Conservation (phyloP, 2,113 vertebrate genomes). For the Dipodomys spectabilis region DNA sequence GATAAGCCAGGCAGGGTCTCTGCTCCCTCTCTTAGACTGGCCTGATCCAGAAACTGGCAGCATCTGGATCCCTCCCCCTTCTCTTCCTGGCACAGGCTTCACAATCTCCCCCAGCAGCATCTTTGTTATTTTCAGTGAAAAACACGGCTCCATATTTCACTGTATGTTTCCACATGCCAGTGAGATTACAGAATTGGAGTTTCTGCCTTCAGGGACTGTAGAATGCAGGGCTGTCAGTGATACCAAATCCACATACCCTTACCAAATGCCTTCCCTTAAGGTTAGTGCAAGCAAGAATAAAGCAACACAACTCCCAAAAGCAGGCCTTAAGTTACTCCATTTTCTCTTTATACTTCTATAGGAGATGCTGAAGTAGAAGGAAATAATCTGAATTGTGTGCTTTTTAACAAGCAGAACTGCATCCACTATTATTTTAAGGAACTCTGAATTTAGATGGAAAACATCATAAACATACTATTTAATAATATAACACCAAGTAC, state of each 20-base stretch:
- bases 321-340: not conserved
- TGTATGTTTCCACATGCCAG: not conserved
- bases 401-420: not conserved
- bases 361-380: not conserved
- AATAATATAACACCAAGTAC: not conserved
- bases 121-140: not conserved
- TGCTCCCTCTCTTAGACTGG: not conserved
- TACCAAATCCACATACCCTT: not conserved
- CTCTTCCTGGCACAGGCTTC: not conserved
- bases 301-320: not conserved
- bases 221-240: not conserved
- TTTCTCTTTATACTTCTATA: not conserved
- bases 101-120: not conserved
- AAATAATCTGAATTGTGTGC: not conserved
- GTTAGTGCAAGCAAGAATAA: not conserved
- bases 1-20: not conserved
- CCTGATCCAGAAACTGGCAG: not conserved
- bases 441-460: constrained; percentile 1
- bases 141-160: not conserved
- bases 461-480: not conserved
- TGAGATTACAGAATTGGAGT: not conserved
- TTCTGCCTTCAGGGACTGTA: not conserved
- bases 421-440: not conserved
- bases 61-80: not conserved
- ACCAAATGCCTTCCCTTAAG: not conserved